Percentiles rank a stretch among this genome's conserved stretches.
Evolutionary conservation across 37 sponge, comb jelly and placozoan species (phyloP).

Genomic region (Spongilla lacustris): DNA sequence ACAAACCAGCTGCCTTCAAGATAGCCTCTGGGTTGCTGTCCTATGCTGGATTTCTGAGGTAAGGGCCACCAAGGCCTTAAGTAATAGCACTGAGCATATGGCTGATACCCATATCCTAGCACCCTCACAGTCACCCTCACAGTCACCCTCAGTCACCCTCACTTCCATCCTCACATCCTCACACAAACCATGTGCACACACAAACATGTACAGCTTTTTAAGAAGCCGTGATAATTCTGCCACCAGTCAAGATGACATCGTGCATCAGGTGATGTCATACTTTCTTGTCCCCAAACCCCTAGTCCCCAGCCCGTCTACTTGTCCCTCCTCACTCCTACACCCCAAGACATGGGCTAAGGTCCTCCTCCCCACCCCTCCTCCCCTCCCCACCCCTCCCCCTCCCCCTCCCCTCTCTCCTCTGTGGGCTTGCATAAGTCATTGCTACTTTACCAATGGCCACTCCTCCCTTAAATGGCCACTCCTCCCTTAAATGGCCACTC

Average conservation of each 20-base stretch:
- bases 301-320: neutral
- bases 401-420: neutral
- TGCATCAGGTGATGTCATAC: neutral
- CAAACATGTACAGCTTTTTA: slow-evolving; percentile 74
- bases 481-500: no score
- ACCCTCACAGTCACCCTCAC: no score
- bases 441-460: no score
- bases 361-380: no score
- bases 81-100: no score
- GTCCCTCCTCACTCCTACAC: neutral
- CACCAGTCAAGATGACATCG: neutral
- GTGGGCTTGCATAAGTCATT: no score
- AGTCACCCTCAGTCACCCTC: no score
- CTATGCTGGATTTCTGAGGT: slow-evolving; percentile 82
- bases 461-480: no score
- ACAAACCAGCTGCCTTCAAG: slow-evolving; percentile 39
- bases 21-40: slow-evolving; percentile 38
- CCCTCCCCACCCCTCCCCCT: no score
- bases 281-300: neutral
- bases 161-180: neutral
- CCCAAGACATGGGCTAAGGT: neutral
- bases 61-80: no score
- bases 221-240: slow-evolving; percentile 67
- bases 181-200: neutral
- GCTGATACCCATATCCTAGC: no score